Conservation (phyloP, 2,113 vertebrate genomes). For the Ancistrus triradiatus region DNA sequence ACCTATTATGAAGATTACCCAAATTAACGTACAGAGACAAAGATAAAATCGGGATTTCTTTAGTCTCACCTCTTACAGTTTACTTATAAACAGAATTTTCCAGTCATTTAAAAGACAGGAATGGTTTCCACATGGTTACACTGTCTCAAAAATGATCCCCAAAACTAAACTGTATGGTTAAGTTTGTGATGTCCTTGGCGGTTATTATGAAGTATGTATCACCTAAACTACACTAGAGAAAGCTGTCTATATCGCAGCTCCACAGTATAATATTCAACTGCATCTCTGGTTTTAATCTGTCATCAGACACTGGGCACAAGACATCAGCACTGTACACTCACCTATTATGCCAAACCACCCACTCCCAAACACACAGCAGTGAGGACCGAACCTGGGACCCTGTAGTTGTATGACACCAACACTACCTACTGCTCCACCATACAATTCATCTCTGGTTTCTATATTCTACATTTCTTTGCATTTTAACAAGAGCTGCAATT, state of each 20-base stretch:
- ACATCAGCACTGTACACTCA: not conserved
- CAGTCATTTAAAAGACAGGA: not conserved
- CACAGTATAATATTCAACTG: too few relatives aligned
- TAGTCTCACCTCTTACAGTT: not conserved
- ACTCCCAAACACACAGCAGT: not conserved
- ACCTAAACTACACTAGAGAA: too few relatives aligned
- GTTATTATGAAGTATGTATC: too few relatives aligned
- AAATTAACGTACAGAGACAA: constrained; percentile 24
- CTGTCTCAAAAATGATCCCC: too few relatives aligned
- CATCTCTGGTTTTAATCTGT: too few relatives aligned
- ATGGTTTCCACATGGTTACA: constrained; percentile 1
- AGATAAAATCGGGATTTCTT: constrained; percentile 1
- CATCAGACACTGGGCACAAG: not conserved
- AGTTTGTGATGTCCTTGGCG: too few relatives aligned
- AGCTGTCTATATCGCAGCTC: too few relatives aligned
- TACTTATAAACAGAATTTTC: not conserved
- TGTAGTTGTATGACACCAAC: too few relatives aligned
- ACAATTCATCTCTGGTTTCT: not conserved
- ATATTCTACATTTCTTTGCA: constrained; percentile 8
- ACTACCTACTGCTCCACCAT: too few relatives aligned
- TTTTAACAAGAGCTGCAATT: constrained; percentile 59
- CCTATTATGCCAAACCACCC: not conserved
- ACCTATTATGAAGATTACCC: constrained; percentile 23
- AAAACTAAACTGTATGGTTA: too few relatives aligned
- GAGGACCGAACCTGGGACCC: too few relatives aligned